Evolutionary conservation across 2,113 vertebrate species (phyloP).

Genomic region (Pseudorhombus dupliciocellatus): DNA sequence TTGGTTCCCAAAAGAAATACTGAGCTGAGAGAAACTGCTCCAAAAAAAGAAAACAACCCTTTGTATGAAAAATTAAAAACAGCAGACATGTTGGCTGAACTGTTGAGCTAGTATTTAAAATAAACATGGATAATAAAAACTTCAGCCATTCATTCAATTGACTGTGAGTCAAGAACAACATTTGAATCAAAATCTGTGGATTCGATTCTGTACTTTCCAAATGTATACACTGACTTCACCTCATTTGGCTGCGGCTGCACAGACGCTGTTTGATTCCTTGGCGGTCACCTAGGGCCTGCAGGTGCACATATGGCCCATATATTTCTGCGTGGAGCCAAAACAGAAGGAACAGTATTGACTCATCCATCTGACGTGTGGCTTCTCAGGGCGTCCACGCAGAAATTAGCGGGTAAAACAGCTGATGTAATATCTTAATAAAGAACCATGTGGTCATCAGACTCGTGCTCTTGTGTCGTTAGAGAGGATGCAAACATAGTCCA

Average conservation of each 20-base stretch:
- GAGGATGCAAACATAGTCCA: rapidly evolving
- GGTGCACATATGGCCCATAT: slow-evolving; percentile 66
- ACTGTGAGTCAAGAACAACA: too few relatives aligned
- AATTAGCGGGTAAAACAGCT: slow-evolving; percentile 1
- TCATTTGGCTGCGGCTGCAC: slow-evolving; percentile 3
- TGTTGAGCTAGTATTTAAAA: too few relatives aligned
- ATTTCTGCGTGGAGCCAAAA: slow-evolving; percentile 48
- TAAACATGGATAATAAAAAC: too few relatives aligned
- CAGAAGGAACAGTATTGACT: slow-evolving; percentile 46
- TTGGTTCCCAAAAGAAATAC: slow-evolving; percentile 17
- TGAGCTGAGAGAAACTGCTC: slow-evolving; percentile 13
- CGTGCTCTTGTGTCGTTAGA: slow-evolving; percentile 1
- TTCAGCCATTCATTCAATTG: too few relatives aligned
- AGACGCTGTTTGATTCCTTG: slow-evolving; percentile 34
- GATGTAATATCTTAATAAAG: slow-evolving; percentile 30
- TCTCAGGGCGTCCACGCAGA: slow-evolving; percentile 6
- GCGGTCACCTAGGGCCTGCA: slow-evolving; percentile 36
- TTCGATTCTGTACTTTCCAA: not conserved
- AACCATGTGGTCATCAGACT: not conserved
- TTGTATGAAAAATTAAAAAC: not conserved
- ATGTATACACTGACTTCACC: not conserved
- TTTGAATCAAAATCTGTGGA: too few relatives aligned
- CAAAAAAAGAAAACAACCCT: not conserved
- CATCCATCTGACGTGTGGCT: slow-evolving; percentile 43
- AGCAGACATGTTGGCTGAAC: too few relatives aligned